phyloP scores from a whole-genome alignment of 2,113 vertebrate species.

The Talpa occidentalis region DNA sequence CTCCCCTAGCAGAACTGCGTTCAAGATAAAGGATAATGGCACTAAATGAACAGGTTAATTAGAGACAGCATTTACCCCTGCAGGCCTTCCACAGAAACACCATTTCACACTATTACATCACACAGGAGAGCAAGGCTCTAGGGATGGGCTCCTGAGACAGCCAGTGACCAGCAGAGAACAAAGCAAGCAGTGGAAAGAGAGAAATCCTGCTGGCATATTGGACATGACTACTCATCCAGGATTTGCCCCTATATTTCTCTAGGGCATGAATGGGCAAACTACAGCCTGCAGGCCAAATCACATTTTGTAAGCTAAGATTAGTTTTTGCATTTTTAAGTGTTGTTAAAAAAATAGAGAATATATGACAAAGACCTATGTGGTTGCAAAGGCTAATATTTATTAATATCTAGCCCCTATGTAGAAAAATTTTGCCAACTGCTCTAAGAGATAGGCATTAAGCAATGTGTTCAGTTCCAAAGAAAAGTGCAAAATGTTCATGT shows the following conservation, averaged over 20 bases:
- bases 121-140: conserved; percentile 36
- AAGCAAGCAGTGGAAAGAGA: neutral
- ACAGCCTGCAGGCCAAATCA: neutral
- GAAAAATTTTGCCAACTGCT: neutral
- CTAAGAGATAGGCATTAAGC: neutral
- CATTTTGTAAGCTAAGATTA: neutral
- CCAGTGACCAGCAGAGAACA: conserved; percentile 62
- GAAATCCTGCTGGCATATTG: neutral
- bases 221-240: neutral
- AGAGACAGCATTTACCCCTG: neutral
- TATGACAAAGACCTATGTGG: neutral
- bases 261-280: neutral
- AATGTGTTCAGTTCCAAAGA: conserved; percentile 1
- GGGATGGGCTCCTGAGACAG: neutral
- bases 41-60: neutral
- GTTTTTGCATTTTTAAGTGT: neutral
- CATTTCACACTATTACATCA: conserved; percentile 52
- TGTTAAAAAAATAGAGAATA: neutral
- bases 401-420: neutral
- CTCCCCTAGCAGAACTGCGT: conserved; percentile 35
- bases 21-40: conserved; percentile 61
- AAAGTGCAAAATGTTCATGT: neutral
- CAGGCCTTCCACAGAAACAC: conserved; percentile 46
- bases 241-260: neutral
- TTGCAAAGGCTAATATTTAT: neutral